Evolutionary conservation across 2,113 vertebrate species (phyloP), one percentile per base, ranked within the genome.

Genomic region (Garra rufa): DNA sequence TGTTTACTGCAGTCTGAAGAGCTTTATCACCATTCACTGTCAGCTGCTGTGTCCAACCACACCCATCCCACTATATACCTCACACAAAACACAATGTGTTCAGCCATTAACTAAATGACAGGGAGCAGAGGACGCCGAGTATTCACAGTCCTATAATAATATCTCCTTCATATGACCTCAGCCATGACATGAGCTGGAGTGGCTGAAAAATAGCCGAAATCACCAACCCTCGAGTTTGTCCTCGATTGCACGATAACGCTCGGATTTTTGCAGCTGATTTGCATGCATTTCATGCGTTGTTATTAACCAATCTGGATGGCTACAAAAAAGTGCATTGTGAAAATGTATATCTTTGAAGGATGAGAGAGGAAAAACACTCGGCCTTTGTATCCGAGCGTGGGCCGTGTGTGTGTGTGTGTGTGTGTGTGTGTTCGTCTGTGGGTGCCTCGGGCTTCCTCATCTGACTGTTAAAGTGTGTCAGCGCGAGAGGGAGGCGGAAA

Each of bases 391-490:
- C 11, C 26, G 78, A 59, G 67, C 77, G 57, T 74, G 61, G 69
- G 69, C 87, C 80, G 41, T 70, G 79, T 83, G 88, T 65, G 81
- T 19, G 52, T 74, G 15, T 34, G 48, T 59, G 59, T 78, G 86
- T 26, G 75, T 83, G 83, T 86, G 88, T 75, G n/a, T 44, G 52
- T 59, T 67, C 76, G 86, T 28, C 77, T 82, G 83, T 87, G 89
- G 77, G 74, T 14, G 87, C 89, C 83, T 86, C 85, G 88, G 91
- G 89, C 91, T 93, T 89, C 90, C 90, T 92, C 91, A 82, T 89
- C 90, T 80, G 88, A 90, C 90, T 92, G 92, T 92, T 92, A 92
- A 93, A 92, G 91, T 91, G 91, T 92, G 89, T 91, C 88, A 89
- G 88, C 88, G 89, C 87, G 90, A 74, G 81, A 90, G 92, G 81